Percentiles rank a stretch among this genome's conserved stretches.
phyloP scores from a whole-genome alignment of 2,113 vertebrate genomes.

The Asarcornis scutulata region DNA sequence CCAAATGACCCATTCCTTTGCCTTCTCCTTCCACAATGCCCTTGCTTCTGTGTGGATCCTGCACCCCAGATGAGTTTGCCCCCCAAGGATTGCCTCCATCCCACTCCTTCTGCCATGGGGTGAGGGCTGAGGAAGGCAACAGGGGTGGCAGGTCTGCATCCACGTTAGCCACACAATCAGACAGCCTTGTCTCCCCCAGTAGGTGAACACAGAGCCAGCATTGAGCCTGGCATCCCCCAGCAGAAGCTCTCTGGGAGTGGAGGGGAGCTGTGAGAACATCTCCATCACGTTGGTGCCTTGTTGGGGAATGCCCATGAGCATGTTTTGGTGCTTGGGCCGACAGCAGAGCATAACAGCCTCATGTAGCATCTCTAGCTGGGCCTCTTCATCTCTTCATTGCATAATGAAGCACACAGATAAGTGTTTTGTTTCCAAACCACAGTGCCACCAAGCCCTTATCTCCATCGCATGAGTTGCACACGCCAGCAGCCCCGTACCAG shows the following conservation, averaged over 20 bases:
- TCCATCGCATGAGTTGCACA: background rate
- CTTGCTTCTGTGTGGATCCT: background rate
- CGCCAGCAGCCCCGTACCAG: background rate
- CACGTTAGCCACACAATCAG: background rate
- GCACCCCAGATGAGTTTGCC: background rate
- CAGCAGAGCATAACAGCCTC: background rate
- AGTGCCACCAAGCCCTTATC: background rate
- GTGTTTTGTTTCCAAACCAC: background rate
- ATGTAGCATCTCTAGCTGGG: background rate
- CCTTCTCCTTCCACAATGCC: background rate
- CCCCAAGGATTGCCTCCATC: background rate
- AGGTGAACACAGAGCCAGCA: background rate
- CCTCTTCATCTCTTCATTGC: background rate
- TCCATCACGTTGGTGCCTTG: background rate
- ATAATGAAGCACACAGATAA: background rate
- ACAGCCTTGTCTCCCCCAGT: background rate
- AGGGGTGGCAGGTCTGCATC: background rate
- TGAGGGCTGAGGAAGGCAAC: background rate
- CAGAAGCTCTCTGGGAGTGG: background rate
- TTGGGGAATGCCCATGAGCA: background rate
- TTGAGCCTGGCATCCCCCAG: fast-evolving
- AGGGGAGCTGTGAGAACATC: background rate
- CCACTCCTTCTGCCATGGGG: background rate
- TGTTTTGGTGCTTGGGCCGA: background rate
- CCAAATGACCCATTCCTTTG: background rate